Evolutionary conservation across 35 echinoderm and acorn worm genomes (phyloP), one percentile per base, ranked within the genome.

Genomic region (Holothuria glaberrima): DNA sequence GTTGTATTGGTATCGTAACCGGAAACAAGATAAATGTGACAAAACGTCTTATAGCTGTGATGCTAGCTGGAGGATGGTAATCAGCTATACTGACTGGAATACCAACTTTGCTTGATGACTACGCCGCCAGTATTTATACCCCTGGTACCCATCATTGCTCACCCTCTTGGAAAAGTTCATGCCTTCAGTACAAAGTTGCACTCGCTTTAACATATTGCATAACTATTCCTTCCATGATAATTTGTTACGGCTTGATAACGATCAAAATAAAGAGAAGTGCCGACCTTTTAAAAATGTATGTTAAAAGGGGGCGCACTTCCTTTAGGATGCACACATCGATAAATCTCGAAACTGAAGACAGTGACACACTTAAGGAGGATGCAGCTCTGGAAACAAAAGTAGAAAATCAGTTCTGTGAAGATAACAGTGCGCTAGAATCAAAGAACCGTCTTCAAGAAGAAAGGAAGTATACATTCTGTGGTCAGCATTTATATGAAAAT

Each of bases 81-180:
- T 84, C 33, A 29, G 80, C 80, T 58, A 46, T 56, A 3, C 12
- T 64, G 10, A 84, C 33, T 4, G 80, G 27, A 25, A 61, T 84
- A 12, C 80, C 80, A 36, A 48, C 80, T 14, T 14, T 64, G 1
- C 31, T 25, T 19, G 80, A 46, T 12, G 13, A n/a, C 3, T 22
- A 30, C 14, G 19, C 57, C 0, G 80, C 24, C 12, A 48, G 57
- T 26, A 54, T 61, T 4, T 84, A 84, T 56, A 84, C 80, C 20
- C 80, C 48, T 20, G 80, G 80, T 84, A 84, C 80, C 52, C 80
- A 84, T 31, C 80, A 84, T 27, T 84, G 80, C 33, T 84, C 80
- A 6, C 80, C 80, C 13, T 60, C 26, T 10, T 84, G 80, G 80
- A 41, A 84, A 17, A n/a, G 27, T 21, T 5, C 25, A 9, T 84